Conservation (phyloP, 2,888 invertebrate species). For the Eurois occulta region DNA sequence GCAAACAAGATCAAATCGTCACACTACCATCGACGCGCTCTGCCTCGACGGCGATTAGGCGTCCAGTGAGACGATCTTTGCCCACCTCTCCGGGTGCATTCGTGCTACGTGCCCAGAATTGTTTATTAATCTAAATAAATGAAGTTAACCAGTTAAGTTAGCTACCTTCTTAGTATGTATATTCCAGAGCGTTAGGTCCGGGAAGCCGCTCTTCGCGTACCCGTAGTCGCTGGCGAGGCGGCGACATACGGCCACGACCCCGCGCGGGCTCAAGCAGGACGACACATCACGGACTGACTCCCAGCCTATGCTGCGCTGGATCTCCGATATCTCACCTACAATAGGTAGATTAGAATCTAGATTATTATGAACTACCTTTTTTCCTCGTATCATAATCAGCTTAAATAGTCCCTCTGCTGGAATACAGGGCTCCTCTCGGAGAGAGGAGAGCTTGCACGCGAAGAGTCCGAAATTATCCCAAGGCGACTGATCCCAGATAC, state of each 20-base stretch:
- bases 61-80: too few relatives aligned
- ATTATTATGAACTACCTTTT: background rate
- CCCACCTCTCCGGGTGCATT: too few relatives aligned
- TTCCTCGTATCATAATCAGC: background rate
- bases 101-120: too few relatives aligned
- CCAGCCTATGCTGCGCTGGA: conserved; percentile 72
- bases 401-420: background rate
- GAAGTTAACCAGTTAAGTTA: too few relatives aligned
- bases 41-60: too few relatives aligned
- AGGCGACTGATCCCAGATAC: background rate
- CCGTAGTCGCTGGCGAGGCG: conserved; percentile 91
- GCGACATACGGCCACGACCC: conserved; percentile 90
- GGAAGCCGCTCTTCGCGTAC: conserved; percentile 93
- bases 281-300: conserved; percentile 82
- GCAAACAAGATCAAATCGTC: too few relatives aligned
- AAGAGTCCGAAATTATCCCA: background rate
- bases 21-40: too few relatives aligned
- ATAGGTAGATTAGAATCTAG: conserved; percentile 12
- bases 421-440: background rate
- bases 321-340: conserved; percentile 79
- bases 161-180: conserved; percentile 85
- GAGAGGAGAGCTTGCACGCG: background rate
- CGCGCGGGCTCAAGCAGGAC: conserved; percentile 88
- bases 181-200: conserved; percentile 96
- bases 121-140: too few relatives aligned